Percentiles rank a stretch among this genome's conserved stretches.
Evolutionary conservation across 2,888 invertebrate species (phyloP).

Genomic region (Apeira syringaria): DNA sequence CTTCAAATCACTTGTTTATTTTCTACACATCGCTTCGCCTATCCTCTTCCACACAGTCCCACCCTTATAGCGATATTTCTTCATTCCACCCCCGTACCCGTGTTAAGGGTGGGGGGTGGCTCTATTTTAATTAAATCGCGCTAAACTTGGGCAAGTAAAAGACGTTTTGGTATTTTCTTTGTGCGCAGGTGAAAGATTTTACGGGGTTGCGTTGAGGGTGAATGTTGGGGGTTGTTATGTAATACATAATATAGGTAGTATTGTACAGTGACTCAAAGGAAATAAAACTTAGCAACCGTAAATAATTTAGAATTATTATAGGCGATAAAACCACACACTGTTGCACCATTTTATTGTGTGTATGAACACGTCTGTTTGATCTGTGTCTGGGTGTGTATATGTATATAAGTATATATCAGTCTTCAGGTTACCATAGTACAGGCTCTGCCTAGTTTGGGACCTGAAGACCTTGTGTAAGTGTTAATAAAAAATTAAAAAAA

Average conservation of each 20-base stretch:
- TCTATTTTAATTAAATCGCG: constrained; percentile 79
- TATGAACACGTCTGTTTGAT: too few species aligned
- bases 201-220: constrained; percentile 16
- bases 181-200: constrained; percentile 53
- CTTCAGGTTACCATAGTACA: too few species aligned
- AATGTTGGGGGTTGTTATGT: constrained; percentile 8
- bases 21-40: neutral
- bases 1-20: too few species aligned
- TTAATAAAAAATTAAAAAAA: too few species aligned
- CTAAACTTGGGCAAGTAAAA: constrained; percentile 59
- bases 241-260: too few species aligned
- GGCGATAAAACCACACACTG: too few species aligned
- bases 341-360: too few species aligned
- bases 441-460: too few species aligned
- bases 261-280: neutral
- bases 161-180: constrained; percentile 66
- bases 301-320: too few species aligned
- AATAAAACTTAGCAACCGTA: neutral
- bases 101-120: constrained; percentile 33
- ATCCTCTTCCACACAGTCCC: neutral
- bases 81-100: constrained; percentile 46
- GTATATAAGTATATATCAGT: too few species aligned
- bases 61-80: constrained; percentile 54
- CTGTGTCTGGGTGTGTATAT: too few species aligned
- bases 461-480: too few species aligned